phyloP scores from a whole-genome alignment of 1,140 invertebrate species.

The Hyposmocoma kahamanoa region DNA sequence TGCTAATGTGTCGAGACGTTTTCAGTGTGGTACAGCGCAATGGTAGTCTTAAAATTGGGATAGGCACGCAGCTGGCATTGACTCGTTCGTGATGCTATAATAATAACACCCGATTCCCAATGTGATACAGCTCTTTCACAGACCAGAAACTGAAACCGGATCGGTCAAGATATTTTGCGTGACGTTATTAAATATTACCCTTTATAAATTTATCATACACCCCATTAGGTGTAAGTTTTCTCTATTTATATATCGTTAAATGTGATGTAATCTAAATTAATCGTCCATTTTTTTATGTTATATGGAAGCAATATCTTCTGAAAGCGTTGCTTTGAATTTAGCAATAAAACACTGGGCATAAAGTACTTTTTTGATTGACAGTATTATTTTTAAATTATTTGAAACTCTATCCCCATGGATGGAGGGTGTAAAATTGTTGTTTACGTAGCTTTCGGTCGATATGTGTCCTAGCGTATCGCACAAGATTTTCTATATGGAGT shows the following conservation, averaged over 20 bases:
- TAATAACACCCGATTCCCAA: neutral
- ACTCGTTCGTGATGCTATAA: neutral
- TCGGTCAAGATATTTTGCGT: neutral
- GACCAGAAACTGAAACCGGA: neutral
- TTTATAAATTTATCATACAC: conserved; percentile 26
- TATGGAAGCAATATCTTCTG: conserved; percentile 46
- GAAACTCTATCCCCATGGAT: neutral
- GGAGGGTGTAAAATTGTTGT: neutral
- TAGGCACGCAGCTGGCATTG: neutral
- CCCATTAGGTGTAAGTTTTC: conserved; percentile 55
- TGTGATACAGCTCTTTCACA: neutral
- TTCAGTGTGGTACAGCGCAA: too few relatives aligned
- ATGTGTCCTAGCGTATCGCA: too few relatives aligned
- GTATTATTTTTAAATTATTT: neutral
- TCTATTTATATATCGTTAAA: conserved; percentile 28
- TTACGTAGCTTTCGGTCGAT: too few relatives aligned
- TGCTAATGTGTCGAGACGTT: too few relatives aligned
- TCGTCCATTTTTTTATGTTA: conserved; percentile 33
- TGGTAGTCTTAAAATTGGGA: neutral
- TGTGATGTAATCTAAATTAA: conserved; percentile 46
- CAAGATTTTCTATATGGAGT: too few relatives aligned
- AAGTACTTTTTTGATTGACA: neutral
- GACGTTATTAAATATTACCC: conserved; percentile 20
- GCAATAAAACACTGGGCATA: neutral
- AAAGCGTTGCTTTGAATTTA: conserved; percentile 26